Base-by-base conservation (phyloP, 2,113 vertebrate species). In the Andinoacara biseriatus region DNA sequence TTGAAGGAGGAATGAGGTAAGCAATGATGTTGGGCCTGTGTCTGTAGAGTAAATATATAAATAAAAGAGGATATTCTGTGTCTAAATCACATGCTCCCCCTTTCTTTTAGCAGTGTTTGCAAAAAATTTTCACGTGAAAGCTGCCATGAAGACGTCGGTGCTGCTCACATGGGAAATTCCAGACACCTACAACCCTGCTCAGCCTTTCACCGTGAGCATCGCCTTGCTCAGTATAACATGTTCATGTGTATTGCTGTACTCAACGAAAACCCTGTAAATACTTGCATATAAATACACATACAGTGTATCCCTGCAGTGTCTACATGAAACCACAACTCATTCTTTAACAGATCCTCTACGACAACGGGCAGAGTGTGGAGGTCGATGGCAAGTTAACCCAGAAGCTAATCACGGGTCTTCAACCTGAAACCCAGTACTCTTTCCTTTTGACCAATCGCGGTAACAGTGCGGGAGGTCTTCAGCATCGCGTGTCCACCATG, bases 81-180 rank as follows among this genome's bases (percentile, higher is more conserved):
- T 97, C 96, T 99, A 97, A 98, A 97, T 97, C 93, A 94, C 85
- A 63, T 90, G 95, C 96, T 96, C 94, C 95, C 89, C 96, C 95
- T 97, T 96, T 96, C 96, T 97, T 96, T 98, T 99, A 99, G 98
- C 98, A 99, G 98, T 99, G 98, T 99, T 99, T 96, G 98, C 98
- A 99, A 99, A 99, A 97, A 99, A 99, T 95, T 99, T 99, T 94
- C 98, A 99, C 90, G 98, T 99, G 94, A 99, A 97, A 97, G 98
- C 97, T 92, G 98, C 99, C 90, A 99, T 98, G 97, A 99, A 99
- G 96, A 97, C 98, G 8, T 99, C 98, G 0, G 98, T 99, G 89
- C 93, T 99, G 87, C 95, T 99, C 59, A 99, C 97, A 11, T 99
- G 98, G 98, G 98, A 99, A 93, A 99, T 99, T 95, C 98, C 98